Conservation (phyloP, 2,113 vertebrate species). For the Tamias sibiricus region DNA sequence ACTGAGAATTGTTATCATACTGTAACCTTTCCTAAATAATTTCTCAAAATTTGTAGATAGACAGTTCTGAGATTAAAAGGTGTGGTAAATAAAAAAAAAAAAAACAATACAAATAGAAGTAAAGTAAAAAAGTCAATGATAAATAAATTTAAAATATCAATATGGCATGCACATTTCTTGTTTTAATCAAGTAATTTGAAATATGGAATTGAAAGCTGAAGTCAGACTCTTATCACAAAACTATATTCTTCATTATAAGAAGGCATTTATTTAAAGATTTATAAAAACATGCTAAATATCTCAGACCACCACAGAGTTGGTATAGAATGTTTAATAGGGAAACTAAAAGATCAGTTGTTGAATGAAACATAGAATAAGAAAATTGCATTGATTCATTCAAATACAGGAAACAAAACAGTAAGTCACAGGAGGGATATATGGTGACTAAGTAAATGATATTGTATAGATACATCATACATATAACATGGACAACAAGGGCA, state of each 20-base stretch:
- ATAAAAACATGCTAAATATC: neutral
- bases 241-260: neutral
- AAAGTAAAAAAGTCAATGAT: neutral
- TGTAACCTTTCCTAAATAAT: neutral
- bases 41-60: neutral
- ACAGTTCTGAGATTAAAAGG: neutral
- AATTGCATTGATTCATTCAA: neutral
- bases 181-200: neutral
- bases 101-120: neutral
- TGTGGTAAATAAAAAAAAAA: neutral
- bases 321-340: neutral
- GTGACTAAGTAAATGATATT: neutral
- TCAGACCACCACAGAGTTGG: neutral
- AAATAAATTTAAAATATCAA: neutral
- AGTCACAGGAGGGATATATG: neutral
- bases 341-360: neutral
- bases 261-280: neutral
- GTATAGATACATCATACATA: neutral
- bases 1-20: neutral
- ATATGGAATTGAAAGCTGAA: neutral
- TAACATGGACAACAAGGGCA: neutral
- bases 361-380: neutral
- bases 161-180: neutral
- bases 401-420: neutral
- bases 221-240: neutral